Evolutionary conservation across 2,888 invertebrate species (phyloP).

Genomic region (Brenthis ino): DNA sequence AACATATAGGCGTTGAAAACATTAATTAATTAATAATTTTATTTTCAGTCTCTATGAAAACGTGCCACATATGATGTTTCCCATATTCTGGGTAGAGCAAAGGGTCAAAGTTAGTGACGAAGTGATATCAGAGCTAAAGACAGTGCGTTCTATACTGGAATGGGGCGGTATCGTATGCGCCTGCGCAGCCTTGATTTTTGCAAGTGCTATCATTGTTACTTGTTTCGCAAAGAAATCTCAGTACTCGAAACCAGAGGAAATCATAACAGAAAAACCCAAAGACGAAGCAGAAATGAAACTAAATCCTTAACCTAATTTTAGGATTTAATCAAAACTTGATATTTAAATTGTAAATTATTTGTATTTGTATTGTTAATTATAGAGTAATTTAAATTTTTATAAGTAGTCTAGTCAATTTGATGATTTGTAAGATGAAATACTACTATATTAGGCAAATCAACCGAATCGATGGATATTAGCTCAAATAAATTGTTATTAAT

Average conservation of each 20-base stretch:
- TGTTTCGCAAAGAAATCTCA: slow-evolving; percentile 53
- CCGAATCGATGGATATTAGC: no score
- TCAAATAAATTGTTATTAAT: no score
- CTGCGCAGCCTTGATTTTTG: slow-evolving; percentile 74
- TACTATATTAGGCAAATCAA: no score
- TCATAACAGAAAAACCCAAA: slow-evolving; percentile 51
- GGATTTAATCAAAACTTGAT: background rate
- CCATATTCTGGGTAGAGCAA: slow-evolving; percentile 91
- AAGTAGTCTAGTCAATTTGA: no score
- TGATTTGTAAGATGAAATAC: no score
- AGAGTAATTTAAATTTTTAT: no score
- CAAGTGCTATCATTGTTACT: slow-evolving; percentile 72
- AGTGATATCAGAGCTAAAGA: slow-evolving; percentile 78
- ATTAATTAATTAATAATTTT: background rate
- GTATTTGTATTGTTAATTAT: no score
- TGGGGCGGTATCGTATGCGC: slow-evolving; percentile 70
- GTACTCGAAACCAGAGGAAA: slow-evolving; percentile 52
- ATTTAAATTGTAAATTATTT: no score
- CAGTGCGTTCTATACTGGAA: slow-evolving; percentile 60
- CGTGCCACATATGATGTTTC: slow-evolving; percentile 87
- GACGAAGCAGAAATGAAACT: slow-evolving; percentile 69
- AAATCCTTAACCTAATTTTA: slow-evolving; percentile 48
- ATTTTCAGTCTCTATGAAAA: slow-evolving; percentile 83
- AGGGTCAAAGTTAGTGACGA: slow-evolving; percentile 82
- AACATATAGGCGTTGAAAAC: background rate